Evolutionary conservation across 2,113 vertebrate species (phyloP).

Genomic region (Oncorhynchus keta): DNA sequence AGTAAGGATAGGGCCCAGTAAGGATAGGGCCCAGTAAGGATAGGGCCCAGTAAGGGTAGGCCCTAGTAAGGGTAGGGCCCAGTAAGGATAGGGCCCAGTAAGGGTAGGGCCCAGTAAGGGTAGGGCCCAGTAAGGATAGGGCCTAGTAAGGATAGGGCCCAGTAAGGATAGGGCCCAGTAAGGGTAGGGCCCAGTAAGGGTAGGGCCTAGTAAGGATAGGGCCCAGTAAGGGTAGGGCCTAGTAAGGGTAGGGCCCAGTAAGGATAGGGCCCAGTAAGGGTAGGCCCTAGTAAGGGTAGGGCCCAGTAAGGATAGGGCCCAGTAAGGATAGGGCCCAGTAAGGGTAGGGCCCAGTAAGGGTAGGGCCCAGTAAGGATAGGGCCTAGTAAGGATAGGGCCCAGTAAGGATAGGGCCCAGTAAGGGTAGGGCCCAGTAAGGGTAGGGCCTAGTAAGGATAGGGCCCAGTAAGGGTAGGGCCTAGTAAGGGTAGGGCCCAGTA

Average conservation of each 20-base stretch:
- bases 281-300: too few relatives aligned
- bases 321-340: not conserved
- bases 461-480: not conserved
- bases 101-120: not conserved
- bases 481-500: not conserved
- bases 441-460: not conserved
- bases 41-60: not conserved
- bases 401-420: not conserved
- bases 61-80: not conserved
- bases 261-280: not conserved
- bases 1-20: not conserved
- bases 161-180: not conserved
- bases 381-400: not conserved
- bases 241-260: not conserved
- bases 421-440: not conserved
- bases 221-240: not conserved
- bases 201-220: not conserved
- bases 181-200: not conserved
- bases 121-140: not conserved
- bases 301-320: not conserved
- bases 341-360: not conserved
- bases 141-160: not conserved
- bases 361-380: not conserved
- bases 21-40: not conserved
- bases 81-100: not conserved